phyloP scores from a whole-genome alignment of 2,113 vertebrate species.

The Callospermophilus lateralis region DNA sequence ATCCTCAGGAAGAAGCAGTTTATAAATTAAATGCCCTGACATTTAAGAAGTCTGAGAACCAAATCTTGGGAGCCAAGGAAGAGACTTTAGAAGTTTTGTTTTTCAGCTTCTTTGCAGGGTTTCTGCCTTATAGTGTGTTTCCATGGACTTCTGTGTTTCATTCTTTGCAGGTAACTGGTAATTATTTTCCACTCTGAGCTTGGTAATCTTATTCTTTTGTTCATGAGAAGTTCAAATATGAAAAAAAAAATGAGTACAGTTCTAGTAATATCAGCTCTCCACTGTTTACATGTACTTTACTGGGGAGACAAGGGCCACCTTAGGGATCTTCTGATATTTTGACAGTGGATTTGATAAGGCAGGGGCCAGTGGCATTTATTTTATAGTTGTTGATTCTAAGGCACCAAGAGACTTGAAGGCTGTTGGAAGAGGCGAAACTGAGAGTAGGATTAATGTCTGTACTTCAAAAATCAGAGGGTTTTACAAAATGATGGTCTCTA shows the following conservation, averaged over 20 bases:
- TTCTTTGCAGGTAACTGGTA: not conserved
- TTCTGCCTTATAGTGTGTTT: not conserved
- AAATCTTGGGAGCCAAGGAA: not conserved
- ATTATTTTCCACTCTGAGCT: not conserved
- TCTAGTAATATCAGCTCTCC: not conserved
- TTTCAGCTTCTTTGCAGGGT: not conserved
- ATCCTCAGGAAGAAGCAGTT: constrained; percentile 60
- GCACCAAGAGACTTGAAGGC: not conserved
- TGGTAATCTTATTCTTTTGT: not conserved
- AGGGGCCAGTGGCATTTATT: not conserved
- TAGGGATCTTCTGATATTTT: not conserved
- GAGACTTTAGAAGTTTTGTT: not conserved
- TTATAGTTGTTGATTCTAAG: not conserved
- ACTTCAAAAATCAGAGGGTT: not conserved
- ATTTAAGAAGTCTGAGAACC: constrained; percentile 63
- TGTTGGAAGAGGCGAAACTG: not conserved
- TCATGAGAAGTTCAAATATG: not conserved
- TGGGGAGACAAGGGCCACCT: not conserved
- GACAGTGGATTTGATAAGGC: not conserved
- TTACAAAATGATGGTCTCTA: not conserved
- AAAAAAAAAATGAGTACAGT: not conserved
- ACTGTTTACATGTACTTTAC: not conserved
- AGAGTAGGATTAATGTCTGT: not conserved
- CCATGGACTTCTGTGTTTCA: not conserved
- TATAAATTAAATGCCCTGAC: constrained; percentile 68